Evolutionary conservation across 2,797 vertebrate genomes (phyloP), one percentile per base, ranked within the genome.

Genomic region (Gymnothorax reevesii): DNA sequence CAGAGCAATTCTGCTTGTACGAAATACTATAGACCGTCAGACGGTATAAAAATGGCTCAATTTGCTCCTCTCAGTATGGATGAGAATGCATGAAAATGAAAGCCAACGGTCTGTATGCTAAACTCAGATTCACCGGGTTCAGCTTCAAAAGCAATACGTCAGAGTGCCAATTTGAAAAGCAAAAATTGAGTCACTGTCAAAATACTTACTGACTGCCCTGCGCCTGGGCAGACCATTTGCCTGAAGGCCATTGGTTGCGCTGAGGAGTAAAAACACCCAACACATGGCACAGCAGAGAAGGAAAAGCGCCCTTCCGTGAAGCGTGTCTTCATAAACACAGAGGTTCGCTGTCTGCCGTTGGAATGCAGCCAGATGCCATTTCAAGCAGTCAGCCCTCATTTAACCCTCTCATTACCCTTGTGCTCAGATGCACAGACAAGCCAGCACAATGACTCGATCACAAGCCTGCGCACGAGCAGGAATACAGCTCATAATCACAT

Each of bases 301-400:
- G 57, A 87, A 83, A 71, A 42, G n/a, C 17, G 62, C 86, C 64
- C 83, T 83, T 73, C 55, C 64, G 60, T 75, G 66, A 60, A 87
- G 86, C 69, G 22, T 87, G 82, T 87, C 86, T 73, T 87, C 86
- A 77, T 62, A 87, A 87, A 87, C 57, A 87, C 86, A 87, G 83
- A 87, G 86, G 27, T 33, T 84, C 6, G 27, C 82, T 83, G 86
- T 83, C 27, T 83, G 27, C 82, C 27, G 57, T 42, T 87, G 86
- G 86, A 84, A 83, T n/a, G 22, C 55, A 75, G 86, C 82, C 82
- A 87, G 64, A 62, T 62, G 86, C 82, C 82, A 62, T 82, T 83
- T 33, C 80, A 2, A 20, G 27, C 27, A 66, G 12, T 33, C 75
- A 66, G 75, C 25, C 75, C 77, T 83, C 82, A 8, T 8, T 86